Conservation (phyloP, 2,888 invertebrate genomes). For the Parelbella ahira region DNA sequence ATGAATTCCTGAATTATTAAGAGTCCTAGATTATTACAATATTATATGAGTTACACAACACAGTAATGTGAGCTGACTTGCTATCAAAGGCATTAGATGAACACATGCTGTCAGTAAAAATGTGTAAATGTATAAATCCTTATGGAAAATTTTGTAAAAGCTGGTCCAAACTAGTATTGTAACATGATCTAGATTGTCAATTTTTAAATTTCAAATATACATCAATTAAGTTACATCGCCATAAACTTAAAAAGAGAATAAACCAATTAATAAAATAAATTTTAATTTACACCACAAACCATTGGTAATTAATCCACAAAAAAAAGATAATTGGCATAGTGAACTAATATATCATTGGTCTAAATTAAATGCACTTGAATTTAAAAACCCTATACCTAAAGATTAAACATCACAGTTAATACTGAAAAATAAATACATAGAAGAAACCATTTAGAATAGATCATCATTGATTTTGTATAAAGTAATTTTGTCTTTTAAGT, state of each 20-base stretch:
- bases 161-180: conserved; percentile 1
- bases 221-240: not conserved
- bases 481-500: conserved; percentile 77
- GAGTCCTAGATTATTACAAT: too few relatives aligned
- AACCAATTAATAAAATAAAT: too few relatives aligned
- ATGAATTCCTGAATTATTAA: too few relatives aligned
- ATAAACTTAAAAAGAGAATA: not conserved
- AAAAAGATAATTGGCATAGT: conserved; percentile 11
- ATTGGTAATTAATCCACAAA: too few relatives aligned
- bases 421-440: conserved; percentile 65
- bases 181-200: too few relatives aligned
- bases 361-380: conserved; percentile 73
- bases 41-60: too few relatives aligned
- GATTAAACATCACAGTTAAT: conserved; percentile 76
- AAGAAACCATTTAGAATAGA: conserved; percentile 36
- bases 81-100: conserved; percentile 18
- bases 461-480: conserved; percentile 71
- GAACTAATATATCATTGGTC: conserved; percentile 62
- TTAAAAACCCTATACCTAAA: conserved; percentile 60
- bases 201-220: too few relatives aligned
- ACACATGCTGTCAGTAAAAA: conserved; percentile 10
- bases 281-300: too few relatives aligned
- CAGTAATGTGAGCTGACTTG: too few relatives aligned
- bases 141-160: not conserved
- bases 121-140: conserved; percentile 7